These are phyloP conservation scores for Oryzias curvinotus DNA, from an alignment of 2,113 vertebrate species.

Conservation along the genomic window DNA sequence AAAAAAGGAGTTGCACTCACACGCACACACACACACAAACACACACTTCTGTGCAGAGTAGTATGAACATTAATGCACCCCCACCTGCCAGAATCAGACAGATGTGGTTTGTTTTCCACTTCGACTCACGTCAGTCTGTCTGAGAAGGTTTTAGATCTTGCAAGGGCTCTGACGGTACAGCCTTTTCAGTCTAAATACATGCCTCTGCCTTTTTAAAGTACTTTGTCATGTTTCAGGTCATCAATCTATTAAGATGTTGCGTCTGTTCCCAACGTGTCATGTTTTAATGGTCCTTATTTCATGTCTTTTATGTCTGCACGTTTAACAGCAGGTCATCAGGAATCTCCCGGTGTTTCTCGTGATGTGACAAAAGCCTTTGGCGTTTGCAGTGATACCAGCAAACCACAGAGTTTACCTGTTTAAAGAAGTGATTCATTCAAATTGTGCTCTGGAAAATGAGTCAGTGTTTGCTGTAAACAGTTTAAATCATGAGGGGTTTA, in stretches of 20 bases:
- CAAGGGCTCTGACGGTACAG: neutral
- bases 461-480: slow-evolving; percentile 62
- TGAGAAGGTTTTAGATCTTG: neutral
- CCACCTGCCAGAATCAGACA: slow-evolving; percentile 33
- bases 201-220: neutral
- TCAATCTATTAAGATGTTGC: slow-evolving; percentile 17
- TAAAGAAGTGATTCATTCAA: slow-evolving; percentile 34
- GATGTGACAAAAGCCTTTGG: slow-evolving; percentile 30
- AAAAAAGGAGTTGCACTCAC: slow-evolving; percentile 46
- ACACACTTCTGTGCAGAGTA: slow-evolving; percentile 22
- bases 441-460: slow-evolving; percentile 60
- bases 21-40: no score
- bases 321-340: slow-evolving; percentile 42
- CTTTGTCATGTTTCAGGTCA: slow-evolving; percentile 23
- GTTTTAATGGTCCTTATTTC: slow-evolving; percentile 25
- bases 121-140: slow-evolving; percentile 11
- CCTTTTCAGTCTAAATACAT: neutral
- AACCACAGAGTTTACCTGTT: slow-evolving; percentile 43
- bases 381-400: slow-evolving; percentile 25
- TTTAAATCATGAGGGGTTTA: slow-evolving; percentile 15
- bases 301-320: slow-evolving; percentile 10
- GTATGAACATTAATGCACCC: slow-evolving; percentile 39
- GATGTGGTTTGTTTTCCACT: slow-evolving; percentile 16
- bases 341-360: slow-evolving; percentile 40
- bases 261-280: slow-evolving; percentile 13